Conservation (phyloP, 2,113 vertebrate species). For the Gasterosteus aculeatus region DNA sequence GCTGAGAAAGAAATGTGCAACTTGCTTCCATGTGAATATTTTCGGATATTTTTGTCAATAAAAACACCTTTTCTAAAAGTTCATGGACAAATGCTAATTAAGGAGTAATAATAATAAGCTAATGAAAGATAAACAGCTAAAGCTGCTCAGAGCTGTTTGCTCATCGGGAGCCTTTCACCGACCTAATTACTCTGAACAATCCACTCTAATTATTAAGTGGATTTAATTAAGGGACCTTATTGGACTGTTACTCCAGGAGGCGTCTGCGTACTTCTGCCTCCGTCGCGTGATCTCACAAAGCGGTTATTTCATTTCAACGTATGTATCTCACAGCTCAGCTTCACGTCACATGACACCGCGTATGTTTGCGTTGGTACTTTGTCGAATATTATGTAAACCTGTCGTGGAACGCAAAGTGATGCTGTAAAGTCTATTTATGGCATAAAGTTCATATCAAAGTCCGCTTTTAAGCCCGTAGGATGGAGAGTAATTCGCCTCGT, state of each 20-base stretch:
- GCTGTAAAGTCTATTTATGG: not conserved
- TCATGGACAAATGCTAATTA: not conserved
- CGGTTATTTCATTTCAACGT: not conserved
- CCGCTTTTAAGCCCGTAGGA: not conserved
- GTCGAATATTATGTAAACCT: not conserved
- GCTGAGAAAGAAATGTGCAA: too few species aligned
- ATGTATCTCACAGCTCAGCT: not conserved
- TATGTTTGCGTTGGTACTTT: not conserved
- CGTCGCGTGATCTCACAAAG: not conserved
- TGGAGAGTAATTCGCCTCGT: not conserved
- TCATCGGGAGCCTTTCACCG: constrained; percentile 3
- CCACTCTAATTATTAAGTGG: constrained; percentile 56
- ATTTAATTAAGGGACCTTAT: constrained; percentile 42
- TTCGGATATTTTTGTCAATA: not conserved
- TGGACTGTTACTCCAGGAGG: not conserved
- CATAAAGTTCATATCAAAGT: not conserved
- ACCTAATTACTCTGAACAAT: constrained; percentile 47
- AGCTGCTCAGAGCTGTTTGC: not conserved
- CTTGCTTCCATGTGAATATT: too few species aligned
- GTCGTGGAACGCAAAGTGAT: too few species aligned
- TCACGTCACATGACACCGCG: not conserved
- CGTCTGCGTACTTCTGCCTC: not conserved
- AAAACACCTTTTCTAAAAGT: not conserved
- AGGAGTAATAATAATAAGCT: not conserved
- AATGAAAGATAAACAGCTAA: not conserved